Evolutionary conservation across 2,888 invertebrate species (phyloP).

Genomic region (Meganola albula): DNA sequence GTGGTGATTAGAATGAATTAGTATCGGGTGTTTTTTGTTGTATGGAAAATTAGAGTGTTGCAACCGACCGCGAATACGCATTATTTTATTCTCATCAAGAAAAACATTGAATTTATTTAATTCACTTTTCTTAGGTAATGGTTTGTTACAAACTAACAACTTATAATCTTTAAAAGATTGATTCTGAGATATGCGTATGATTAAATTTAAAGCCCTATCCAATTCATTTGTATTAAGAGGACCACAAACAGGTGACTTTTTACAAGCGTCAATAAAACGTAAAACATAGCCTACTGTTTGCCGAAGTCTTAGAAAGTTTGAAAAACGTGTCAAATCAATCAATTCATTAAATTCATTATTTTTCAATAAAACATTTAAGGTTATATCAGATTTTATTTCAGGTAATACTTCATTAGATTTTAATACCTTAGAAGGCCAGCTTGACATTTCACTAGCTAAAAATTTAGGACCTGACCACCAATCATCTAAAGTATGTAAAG

Average conservation of each 20-base stretch:
- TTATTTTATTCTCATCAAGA: conserved; percentile 12
- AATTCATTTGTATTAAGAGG: conserved; percentile 14
- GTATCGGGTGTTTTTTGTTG: conserved; percentile 15
- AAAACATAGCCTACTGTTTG: conserved; percentile 13
- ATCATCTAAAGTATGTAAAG: not conserved
- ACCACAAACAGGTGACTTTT: conserved; percentile 8
- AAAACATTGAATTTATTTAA: conserved; percentile 19
- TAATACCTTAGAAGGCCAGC: conserved; percentile 18
- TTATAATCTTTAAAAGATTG: conserved; percentile 17
- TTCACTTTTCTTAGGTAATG: conserved; percentile 11
- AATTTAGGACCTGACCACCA: conserved; percentile 23
- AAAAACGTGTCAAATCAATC: conserved; percentile 14
- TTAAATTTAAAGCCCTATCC: conserved; percentile 11
- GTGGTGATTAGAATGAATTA: conserved; percentile 5
- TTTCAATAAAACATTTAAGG: not conserved
- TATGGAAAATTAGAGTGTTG: conserved; percentile 3
- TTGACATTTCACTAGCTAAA: conserved; percentile 10
- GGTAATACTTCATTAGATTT: conserved; percentile 7
- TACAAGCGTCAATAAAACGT: conserved; percentile 18
- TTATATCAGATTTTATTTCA: conserved; percentile 13
- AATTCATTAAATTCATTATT: too few species aligned
- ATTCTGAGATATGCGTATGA: conserved; percentile 14
- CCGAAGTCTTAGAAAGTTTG: conserved; percentile 12
- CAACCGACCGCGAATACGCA: conserved; percentile 17
- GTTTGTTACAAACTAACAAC: conserved; percentile 8